phyloP scores from a whole-genome alignment of 1,140 invertebrate genomes.

The Heliconius hermathena region DNA sequence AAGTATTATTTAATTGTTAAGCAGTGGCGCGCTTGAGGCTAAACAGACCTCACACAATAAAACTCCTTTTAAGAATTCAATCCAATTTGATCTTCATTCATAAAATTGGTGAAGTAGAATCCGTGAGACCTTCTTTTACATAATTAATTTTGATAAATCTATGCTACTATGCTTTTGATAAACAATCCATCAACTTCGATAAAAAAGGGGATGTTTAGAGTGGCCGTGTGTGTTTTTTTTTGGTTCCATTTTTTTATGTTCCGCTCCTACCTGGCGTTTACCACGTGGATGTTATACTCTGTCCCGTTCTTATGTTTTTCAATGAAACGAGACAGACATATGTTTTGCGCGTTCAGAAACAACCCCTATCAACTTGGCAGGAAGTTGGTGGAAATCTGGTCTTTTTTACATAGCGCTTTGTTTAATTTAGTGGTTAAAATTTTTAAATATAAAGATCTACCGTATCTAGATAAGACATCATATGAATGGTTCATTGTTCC shows the following conservation, averaged over 20 bases:
- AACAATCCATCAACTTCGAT: conserved; percentile 62
- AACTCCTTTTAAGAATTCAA: conserved; percentile 47
- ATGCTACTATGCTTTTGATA: conserved; percentile 71
- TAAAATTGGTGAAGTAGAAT: background rate
- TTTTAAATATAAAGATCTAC: conserved; percentile 65
- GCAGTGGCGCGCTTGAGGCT: conserved; percentile 58
- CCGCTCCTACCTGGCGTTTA: conserved; percentile 70
- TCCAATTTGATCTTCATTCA: conserved; percentile 39
- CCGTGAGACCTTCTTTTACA: conserved; percentile 2
- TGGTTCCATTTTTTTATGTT: conserved; percentile 70
- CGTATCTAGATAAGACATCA: conserved; percentile 61
- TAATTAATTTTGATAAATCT: conserved; percentile 29
- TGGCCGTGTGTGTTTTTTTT: conserved; percentile 62
- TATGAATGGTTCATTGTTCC: conserved; percentile 68
- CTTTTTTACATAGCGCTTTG: conserved; percentile 68
- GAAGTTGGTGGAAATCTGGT: conserved; percentile 78
- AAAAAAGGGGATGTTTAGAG: conserved; percentile 79
- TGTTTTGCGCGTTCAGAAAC: conserved; percentile 61
- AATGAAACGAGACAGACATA: conserved; percentile 50
- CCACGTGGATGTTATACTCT: conserved; percentile 63
- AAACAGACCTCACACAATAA: conserved; percentile 48
- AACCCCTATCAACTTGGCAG: conserved; percentile 66
- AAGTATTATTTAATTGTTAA: conserved; percentile 80
- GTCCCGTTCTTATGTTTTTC: conserved; percentile 48
- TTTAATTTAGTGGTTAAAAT: conserved; percentile 66